Percentiles rank a stretch among this genome's conserved stretches.
Conservation (phyloP, 1,140 invertebrate species). For the Eupristina koningsbergeri region DNA sequence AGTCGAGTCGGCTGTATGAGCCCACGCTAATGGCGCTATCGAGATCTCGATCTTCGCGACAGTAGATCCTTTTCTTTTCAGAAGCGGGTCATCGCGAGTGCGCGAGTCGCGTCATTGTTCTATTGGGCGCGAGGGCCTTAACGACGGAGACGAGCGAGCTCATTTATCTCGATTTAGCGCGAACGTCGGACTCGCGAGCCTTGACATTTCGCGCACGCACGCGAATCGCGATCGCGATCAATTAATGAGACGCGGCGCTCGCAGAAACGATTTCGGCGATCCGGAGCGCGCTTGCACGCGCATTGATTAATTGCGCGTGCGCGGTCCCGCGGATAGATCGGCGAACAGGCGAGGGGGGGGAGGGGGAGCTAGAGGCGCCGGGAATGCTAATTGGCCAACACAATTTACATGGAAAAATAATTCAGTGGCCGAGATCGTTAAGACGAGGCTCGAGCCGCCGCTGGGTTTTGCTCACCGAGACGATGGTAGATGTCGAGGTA, state of each 20-base stretch:
- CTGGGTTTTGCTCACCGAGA: constrained; percentile 67
- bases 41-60: neutral
- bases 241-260: neutral
- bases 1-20: neutral
- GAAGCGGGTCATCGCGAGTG: constrained; percentile 26
- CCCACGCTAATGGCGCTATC: constrained; percentile 28
- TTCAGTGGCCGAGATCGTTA: constrained; percentile 42
- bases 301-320: constrained; percentile 19
- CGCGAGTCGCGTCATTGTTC: constrained; percentile 28
- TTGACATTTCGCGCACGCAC: constrained; percentile 3
- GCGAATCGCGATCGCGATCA: neutral
- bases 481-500: constrained; percentile 48
- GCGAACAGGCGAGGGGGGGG: neutral
- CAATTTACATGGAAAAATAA: constrained; percentile 46
- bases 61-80: constrained; percentile 40
- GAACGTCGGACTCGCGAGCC: neutral
- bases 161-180: no score
- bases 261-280: neutral
- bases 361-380: no score
- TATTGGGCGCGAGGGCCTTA: neutral
- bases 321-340: neutral
- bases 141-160: neutral
- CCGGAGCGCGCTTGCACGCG: neutral
- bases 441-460: neutral
- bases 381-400: no score